Conservation (phyloP, 1,140 invertebrate genomes). For the Doryteuthis pealeii region DNA sequence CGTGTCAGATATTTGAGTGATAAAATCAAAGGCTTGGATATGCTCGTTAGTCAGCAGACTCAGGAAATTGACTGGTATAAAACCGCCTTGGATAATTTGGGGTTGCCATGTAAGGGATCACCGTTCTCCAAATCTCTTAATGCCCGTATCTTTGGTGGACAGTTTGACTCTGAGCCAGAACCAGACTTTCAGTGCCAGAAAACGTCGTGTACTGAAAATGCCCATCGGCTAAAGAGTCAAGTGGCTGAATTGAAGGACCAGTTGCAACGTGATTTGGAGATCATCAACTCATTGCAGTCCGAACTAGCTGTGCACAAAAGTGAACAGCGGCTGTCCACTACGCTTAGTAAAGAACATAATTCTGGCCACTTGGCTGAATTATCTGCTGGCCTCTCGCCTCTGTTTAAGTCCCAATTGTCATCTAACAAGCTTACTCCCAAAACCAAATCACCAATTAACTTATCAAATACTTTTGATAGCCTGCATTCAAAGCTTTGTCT, state of each 20-base stretch:
- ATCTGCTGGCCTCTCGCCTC: background rate
- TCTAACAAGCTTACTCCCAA: background rate
- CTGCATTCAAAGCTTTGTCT: background rate
- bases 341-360: background rate
- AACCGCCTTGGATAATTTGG: background rate
- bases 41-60: background rate
- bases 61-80: background rate
- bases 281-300: slow-evolving; percentile 7
- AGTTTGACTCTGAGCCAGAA: background rate
- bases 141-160: background rate
- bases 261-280: slow-evolving; percentile 12
- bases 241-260: slow-evolving; percentile 25
- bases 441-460: background rate
- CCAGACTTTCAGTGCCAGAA: background rate
- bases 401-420: background rate
- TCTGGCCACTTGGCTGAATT: background rate
- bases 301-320: background rate
- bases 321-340: background rate
- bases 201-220: background rate
- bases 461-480: background rate
- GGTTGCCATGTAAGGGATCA: background rate
- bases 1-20: background rate
- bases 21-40: background rate
- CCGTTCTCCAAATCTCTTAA: background rate
- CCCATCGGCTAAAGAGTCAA: slow-evolving; percentile 13